These are phyloP conservation scores for Acrobasis suavella DNA, from an alignment of 2,888 invertebrate species.

Conservation along the genomic window DNA sequence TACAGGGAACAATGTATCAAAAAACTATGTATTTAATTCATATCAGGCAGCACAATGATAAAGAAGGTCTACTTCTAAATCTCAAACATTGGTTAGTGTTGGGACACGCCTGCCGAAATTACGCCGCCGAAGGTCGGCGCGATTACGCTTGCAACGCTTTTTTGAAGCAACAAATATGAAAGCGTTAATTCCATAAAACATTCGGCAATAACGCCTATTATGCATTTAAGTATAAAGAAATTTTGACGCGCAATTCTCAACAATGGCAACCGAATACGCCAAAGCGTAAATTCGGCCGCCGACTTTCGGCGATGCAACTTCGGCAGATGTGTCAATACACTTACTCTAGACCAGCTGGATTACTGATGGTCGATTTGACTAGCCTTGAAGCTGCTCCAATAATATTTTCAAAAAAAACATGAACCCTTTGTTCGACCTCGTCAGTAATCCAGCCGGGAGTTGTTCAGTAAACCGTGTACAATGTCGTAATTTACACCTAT, in stretches of 20 bases:
- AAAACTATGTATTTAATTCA: slow-evolving; percentile 21
- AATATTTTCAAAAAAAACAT: slow-evolving; percentile 2
- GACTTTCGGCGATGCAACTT: neutral
- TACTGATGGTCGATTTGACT: slow-evolving; percentile 11
- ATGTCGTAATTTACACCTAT: slow-evolving; percentile 19
- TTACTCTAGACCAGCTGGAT: slow-evolving; percentile 10
- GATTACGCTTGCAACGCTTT: slow-evolving; percentile 3
- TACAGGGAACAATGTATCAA: slow-evolving; percentile 21
- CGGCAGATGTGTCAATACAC: slow-evolving; percentile 4
- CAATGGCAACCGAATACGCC: slow-evolving; percentile 1
- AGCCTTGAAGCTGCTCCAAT: slow-evolving; percentile 1
- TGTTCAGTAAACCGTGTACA: slow-evolving; percentile 21
- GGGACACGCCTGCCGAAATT: neutral
- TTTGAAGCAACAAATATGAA: neutral
- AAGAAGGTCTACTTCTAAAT: slow-evolving; percentile 21
- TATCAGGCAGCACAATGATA: slow-evolving; percentile 21
- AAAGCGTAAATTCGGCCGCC: neutral
- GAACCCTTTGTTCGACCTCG: slow-evolving; percentile 3
- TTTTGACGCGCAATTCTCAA: neutral
- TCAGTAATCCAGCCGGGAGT: slow-evolving; percentile 16
- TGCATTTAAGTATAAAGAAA: neutral
- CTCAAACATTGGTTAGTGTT: slow-evolving; percentile 18
- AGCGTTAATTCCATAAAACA: neutral
- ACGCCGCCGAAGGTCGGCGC: neutral
- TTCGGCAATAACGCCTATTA: neutral